A percentile compares a stretch with the other conserved stretches of the same genome.
phyloP scores from a whole-genome alignment of 2,797 vertebrate genomes.

The Hippoglossus hippoglossus region DNA sequence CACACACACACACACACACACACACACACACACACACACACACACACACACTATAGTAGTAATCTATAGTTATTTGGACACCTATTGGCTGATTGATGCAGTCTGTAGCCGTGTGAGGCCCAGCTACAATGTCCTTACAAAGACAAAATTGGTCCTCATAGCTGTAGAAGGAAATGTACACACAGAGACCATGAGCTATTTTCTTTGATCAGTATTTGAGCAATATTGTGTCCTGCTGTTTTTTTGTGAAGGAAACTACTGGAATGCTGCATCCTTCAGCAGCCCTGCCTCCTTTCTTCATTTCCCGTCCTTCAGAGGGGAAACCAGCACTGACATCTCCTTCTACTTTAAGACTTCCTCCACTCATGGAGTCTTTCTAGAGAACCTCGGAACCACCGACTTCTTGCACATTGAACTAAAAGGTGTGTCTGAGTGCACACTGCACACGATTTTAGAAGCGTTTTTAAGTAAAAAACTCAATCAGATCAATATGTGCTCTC shows the following conservation, averaged over 20 bases:
- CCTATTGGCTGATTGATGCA: too few relatives aligned
- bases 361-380: conserved; percentile 92
- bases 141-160: too few relatives aligned
- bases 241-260: conserved; percentile 87
- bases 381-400: conserved; percentile 90
- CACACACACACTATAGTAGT: neutral
- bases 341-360: conserved; percentile 98
- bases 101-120: too few relatives aligned
- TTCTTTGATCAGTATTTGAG: neutral
- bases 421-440: conserved; percentile 74
- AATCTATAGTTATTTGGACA: too few relatives aligned
- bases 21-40: too few relatives aligned
- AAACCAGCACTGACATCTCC: conserved; percentile 93
- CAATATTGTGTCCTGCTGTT: neutral
- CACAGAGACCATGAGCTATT: neutral
- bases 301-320: conserved; percentile 91
- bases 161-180: too few relatives aligned
- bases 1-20: too few relatives aligned
- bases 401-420: conserved; percentile 93
- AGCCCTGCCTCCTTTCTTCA: conserved; percentile 93
- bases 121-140: too few relatives aligned
- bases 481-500: too few relatives aligned
- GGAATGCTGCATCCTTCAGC: conserved; percentile 93
- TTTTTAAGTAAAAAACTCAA: too few relatives aligned
- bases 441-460: neutral